Evolutionary conservation across 2,888 invertebrate genomes (phyloP), one percentile per base, ranked within the genome.

Genomic region (Atethmia centrago): DNA sequence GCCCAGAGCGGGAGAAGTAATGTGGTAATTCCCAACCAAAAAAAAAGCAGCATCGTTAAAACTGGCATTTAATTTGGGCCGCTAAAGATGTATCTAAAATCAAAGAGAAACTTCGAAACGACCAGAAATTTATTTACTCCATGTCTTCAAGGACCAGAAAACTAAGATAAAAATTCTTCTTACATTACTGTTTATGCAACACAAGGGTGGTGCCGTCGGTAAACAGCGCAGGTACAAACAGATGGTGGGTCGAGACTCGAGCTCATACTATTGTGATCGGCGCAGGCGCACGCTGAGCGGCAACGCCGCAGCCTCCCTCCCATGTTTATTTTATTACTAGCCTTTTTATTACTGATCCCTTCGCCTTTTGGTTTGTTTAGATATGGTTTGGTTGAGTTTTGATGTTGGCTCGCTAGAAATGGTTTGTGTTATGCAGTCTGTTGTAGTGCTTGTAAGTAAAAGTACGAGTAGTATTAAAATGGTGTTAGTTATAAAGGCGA

Each of bases 141-240:
- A 19, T 8, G 56, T 31, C 9, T 25, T 25, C 3, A 66, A 53
- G n/a, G n/a, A 71, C 8, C 49, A 67, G 63, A 71, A 77, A 69
- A 63, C 2, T 16, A 45, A 58, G 19, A 64, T 31, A 45, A 71
- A 81, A 82, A 79, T 49, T 40, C 19, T 36, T 61, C n/a, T 74
- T 77, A 56, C 42, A 71, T 64, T 81, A 81, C 77, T 81, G 83
- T 59, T 83, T 73, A 72, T 61, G 62, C 72, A 64, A 72, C 47
- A 61, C 65, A 71, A 66, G 71, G 76, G 71, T 55, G 72, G 76
- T 63, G 58, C 71, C 71, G 86, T 88, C 88, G 88, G 90, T 88
- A 93, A 94, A 93, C 92, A 93, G 56, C 79, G 87, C 94, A 94
- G 95, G 94, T 94, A 93, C 92, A 90, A 92, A 92, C 94, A 94